Evolutionary conservation across 2,888 invertebrate species (phyloP).

Genomic region (Hirtodrosophila alboralis): DNA sequence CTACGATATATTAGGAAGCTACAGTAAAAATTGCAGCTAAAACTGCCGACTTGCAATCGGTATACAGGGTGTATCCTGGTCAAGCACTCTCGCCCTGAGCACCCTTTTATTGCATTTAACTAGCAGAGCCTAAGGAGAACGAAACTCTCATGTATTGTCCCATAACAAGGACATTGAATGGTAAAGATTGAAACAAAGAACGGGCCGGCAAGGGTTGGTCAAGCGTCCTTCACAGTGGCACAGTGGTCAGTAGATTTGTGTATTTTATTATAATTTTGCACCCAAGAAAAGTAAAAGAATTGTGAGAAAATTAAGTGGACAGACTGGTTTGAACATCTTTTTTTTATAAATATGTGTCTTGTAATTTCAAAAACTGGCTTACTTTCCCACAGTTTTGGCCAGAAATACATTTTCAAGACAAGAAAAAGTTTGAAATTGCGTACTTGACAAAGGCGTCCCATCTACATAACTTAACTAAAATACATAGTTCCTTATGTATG

Average conservation of each 20-base stretch:
- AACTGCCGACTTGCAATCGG: too few species aligned
- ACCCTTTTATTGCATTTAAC: too few species aligned
- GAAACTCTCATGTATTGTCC: too few species aligned
- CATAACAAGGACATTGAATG: neutral
- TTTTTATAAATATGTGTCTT: neutral
- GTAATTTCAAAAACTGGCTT: slow-evolving; percentile 48
- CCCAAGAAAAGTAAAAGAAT: slow-evolving; percentile 48
- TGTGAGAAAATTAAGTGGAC: slow-evolving; percentile 65
- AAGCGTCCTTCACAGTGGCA: slow-evolving; percentile 19
- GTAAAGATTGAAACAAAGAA: neutral
- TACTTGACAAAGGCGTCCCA: too few species aligned
- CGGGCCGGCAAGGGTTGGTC: slow-evolving; percentile 46
- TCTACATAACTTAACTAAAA: too few species aligned
- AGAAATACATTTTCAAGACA: neutral
- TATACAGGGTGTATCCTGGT: too few species aligned
- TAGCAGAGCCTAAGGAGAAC: neutral
- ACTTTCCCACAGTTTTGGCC: slow-evolving; percentile 38
- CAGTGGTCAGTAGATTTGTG: slow-evolving; percentile 39
- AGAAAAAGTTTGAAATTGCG: neutral
- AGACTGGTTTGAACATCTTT: slow-evolving; percentile 49
- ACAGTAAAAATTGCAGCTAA: too few species aligned
- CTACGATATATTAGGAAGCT: too few species aligned
- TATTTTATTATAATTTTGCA: slow-evolving; percentile 41
- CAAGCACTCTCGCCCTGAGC: too few species aligned
- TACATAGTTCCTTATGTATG: too few species aligned